phyloP scores from a whole-genome alignment of 2,888 invertebrate species.

The Amiota mariae region DNA sequence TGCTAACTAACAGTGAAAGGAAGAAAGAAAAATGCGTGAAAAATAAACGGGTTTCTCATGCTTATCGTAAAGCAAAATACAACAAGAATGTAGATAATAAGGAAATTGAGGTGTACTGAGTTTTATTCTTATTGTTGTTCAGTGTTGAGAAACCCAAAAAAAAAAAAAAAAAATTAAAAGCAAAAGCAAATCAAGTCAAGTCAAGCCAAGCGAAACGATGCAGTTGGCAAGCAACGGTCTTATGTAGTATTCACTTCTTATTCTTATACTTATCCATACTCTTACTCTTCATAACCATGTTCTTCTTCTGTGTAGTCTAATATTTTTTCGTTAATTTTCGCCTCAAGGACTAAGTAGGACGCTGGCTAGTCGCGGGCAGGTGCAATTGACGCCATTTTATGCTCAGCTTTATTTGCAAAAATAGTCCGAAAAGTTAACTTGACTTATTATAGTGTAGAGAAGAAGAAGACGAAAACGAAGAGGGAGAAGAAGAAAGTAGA shows the following conservation, averaged over 20 bases:
- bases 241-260: too few species aligned
- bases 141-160: conserved; percentile 41
- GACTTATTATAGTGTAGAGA: too few species aligned
- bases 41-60: not conserved
- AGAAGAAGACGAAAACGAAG: too few species aligned
- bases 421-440: too few species aligned
- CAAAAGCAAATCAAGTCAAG: not conserved
- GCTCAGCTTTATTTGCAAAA: not conserved
- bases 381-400: conserved; percentile 1
- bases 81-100: conserved; percentile 22
- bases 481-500: not conserved
- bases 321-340: conserved; percentile 3
- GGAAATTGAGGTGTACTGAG: too few species aligned
- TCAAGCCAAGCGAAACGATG: not conserved
- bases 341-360: not conserved
- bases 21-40: conserved; percentile 29
- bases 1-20: conserved; percentile 55
- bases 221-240: not conserved
- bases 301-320: not conserved
- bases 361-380: not conserved
- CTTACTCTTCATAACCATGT: not conserved
- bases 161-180: not conserved
- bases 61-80: conserved; percentile 43
- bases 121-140: conserved; percentile 26
- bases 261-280: too few species aligned